These are phyloP conservation scores for Neoniphon sammara DNA, from an alignment of 2,797 vertebrate species.

Conservation along the genomic window DNA sequence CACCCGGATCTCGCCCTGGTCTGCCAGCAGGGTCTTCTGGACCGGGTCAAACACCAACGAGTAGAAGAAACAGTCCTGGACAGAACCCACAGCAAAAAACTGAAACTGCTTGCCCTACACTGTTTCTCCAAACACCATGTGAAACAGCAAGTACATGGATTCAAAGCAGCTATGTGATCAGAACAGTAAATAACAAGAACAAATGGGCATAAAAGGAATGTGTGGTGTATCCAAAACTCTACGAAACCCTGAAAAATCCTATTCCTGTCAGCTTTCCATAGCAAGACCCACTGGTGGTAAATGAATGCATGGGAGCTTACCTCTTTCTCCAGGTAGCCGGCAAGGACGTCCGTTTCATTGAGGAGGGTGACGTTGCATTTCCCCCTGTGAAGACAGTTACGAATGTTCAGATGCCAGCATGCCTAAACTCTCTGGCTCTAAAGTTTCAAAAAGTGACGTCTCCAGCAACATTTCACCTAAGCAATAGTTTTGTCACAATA, in stretches of 20 bases:
- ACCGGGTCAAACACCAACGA: conserved; percentile 95
- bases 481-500: background rate
- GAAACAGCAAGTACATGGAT: no score
- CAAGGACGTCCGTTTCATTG: conserved; percentile 94
- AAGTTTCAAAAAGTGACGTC: background rate
- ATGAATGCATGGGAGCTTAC: conserved; percentile 79
- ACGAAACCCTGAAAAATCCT: no score
- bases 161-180: no score
- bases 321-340: conserved; percentile 93
- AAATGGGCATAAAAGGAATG: no score
- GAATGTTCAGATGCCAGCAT: conserved; percentile 15
- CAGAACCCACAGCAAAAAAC: background rate
- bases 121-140: no score
- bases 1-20: conserved; percentile 95
- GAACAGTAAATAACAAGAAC: no score
- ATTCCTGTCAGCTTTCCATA: no score
- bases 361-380: conserved; percentile 96
- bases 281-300: no score
- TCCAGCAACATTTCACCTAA: background rate
- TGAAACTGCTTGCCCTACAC: background rate
- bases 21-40: conserved; percentile 93
- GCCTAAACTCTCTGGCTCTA: background rate
- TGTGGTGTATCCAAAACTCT: no score
- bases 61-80: conserved; percentile 95
- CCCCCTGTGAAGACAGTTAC: conserved; percentile 81